Evolutionary conservation across 2,888 invertebrate genomes (phyloP), one percentile per base, ranked within the genome.

Genomic region (Steinernema scapterisci): DNA sequence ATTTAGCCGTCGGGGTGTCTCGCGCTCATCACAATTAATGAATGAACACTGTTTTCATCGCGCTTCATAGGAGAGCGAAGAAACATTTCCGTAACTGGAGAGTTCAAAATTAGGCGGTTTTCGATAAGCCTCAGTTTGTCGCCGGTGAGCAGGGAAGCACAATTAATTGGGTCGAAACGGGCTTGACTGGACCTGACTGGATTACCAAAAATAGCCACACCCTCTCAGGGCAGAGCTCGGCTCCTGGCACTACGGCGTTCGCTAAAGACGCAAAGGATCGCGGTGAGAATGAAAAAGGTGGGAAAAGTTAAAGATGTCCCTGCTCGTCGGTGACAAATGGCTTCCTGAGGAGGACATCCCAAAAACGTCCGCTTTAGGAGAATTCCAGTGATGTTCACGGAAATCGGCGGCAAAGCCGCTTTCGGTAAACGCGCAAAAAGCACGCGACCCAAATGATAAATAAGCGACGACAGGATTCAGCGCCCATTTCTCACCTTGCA

Each of bases 401-500:
- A 38, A 38, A 38, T 6, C 9, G n/a, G n/a, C 9, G 9, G 38
- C 38, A 38, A 38, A 38, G 38, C 38, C 38, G 23, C 52, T 21
- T 52, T 19, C 21, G 52, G 19, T 21, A 52, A 52, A 52, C 23
- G 52, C 23, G 11, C 11, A 23, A 23, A 52, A 52, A 52, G 23
- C 52, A 52, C 52, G 52, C 52, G 52, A 21, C 21, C 23, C 52
- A 23, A 11, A 23, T 21, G 52, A 52, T 52, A 21, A 23, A 52
- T 52, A 52, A 11, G 11, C 23, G 19, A n/a, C 52, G 11, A 21
- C 19, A 21, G 21, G 52, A n/a, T 19, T 19, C 19, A 3, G 2
- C 54, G 54, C 13, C 25, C 63, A 63, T 63, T 63, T 63, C 63
- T 63, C 63, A 63, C 63, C 63, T 63, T 63, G 63, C 63, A 63